Evolutionary conservation across 2,797 vertebrate genomes (phyloP).

Genomic region (Hirundo rustica): DNA sequence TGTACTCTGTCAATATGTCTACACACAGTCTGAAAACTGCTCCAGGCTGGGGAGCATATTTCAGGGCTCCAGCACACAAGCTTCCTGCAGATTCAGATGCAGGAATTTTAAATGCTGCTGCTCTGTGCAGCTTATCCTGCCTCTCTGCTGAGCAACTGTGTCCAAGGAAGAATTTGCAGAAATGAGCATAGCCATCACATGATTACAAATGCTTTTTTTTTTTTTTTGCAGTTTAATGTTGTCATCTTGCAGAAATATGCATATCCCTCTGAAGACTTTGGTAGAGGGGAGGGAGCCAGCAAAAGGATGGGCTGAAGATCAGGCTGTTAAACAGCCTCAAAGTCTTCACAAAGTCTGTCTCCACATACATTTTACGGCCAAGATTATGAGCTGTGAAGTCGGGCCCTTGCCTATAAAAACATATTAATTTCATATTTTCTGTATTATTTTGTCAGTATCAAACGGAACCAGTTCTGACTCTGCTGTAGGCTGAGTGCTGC

Average conservation of each 20-base stretch:
- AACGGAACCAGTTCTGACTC: neutral
- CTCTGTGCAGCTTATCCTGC: neutral
- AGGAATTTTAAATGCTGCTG: neutral
- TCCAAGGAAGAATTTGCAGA: neutral
- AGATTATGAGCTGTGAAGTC: neutral
- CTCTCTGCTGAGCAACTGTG: neutral
- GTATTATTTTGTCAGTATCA: neutral
- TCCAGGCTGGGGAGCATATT: neutral
- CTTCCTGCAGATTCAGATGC: neutral
- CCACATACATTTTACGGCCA: accelerated
- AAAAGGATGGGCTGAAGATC: neutral
- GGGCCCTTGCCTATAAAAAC: neutral
- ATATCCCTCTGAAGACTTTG: neutral
- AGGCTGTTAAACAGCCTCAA: neutral
- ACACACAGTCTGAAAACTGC: neutral
- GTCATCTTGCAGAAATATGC: neutral
- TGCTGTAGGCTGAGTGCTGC: neutral
- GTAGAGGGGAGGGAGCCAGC: neutral
- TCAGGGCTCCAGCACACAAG: neutral
- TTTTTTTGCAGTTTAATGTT: neutral
- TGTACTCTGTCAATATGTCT: neutral
- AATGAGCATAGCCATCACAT: neutral
- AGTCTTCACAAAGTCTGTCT: neutral
- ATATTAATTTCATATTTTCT: neutral
- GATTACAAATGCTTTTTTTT: neutral